These are phyloP conservation scores for Centrocercus urophasianus DNA, from an alignment of 2,113 vertebrate genomes.

Conservation along the genomic window DNA sequence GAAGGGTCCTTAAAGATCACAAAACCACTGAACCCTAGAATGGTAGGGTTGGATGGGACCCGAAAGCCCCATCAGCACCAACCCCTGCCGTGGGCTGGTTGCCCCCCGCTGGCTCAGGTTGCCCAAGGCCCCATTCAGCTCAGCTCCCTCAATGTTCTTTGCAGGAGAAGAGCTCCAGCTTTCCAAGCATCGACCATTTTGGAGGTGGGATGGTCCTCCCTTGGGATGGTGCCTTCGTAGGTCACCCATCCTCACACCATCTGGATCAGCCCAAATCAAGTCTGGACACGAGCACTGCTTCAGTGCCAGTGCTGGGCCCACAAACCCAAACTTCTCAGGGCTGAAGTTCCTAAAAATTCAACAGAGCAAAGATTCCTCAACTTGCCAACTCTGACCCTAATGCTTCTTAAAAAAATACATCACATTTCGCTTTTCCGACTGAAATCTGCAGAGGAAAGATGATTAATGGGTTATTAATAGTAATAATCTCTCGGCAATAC, in stretches of 20 bases:
- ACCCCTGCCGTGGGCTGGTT: too few species aligned
- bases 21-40: too few species aligned
- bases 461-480: background rate
- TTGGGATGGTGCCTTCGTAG: too few species aligned
- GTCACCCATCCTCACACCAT: too few species aligned
- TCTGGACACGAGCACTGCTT: background rate
- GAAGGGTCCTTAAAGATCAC: too few species aligned
- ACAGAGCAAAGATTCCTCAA: rapidly evolving
- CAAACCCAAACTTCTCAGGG: background rate
- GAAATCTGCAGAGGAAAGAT: background rate
- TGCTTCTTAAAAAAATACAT: background rate
- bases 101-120: too few species aligned
- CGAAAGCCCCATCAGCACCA: background rate
- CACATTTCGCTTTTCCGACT: background rate
- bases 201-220: too few species aligned
- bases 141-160: too few species aligned
- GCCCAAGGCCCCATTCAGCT: too few species aligned
- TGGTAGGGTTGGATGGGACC: background rate
- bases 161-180: too few species aligned
- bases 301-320: background rate
- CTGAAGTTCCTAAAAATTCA: background rate
- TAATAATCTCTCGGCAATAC: background rate
- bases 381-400: background rate
- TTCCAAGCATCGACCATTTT: too few species aligned
- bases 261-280: background rate